Base-by-base conservation (phyloP, 2,888 invertebrate species). In the Latrodectus hesperus region DNA sequence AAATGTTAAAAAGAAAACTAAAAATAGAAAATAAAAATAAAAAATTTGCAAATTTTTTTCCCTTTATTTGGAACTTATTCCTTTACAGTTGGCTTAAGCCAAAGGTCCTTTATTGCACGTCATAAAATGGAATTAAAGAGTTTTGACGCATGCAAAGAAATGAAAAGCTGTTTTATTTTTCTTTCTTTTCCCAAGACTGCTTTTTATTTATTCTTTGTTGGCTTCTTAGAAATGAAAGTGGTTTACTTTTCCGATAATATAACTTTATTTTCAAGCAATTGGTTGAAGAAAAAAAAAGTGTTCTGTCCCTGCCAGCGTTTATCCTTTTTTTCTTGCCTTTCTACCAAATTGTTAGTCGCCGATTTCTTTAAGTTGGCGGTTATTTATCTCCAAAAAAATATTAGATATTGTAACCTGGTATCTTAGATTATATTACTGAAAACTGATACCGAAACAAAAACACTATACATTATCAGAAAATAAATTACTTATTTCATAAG, bases 61-160 rank as follows among this genome's bases (percentile, higher is more conserved):
- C 38, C 74, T 86, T 81, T 86, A 86, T 86, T 81, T 86, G 65
- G 76, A 71, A 86, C 81, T 81, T 81, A 86, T 81, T 86, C 76
- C 65, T 81, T 88, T 78, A 77, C 87, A 78, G 78, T 82, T 78
- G 73, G 87, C 78, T 87, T 52, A 87, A 82, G 78, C 82, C 55
- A 67, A 78, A 76, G 78, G 68, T 49, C 78, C 82, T 87, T 87
- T 87, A 87, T 87, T 82, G 82, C 77, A 78, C 78, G 73, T 87
- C 82, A 87, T 87, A 87, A 87, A 87, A 87, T 26, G 78, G 82
- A 82, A 87, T 87, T 87, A 87, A 87, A 74, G 76, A 78, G 72
- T 81, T 81, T 77, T 77, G 86, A 86, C 81, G 86, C 86, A 86
- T 80, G 71, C 80, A 72, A 65, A 77, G 72, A 67, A 68, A 72